Evolutionary conservation across 2,113 vertebrate genomes (phyloP), one percentile per base, ranked within the genome.

Genomic region (Rhinoderma darwinii): DNA sequence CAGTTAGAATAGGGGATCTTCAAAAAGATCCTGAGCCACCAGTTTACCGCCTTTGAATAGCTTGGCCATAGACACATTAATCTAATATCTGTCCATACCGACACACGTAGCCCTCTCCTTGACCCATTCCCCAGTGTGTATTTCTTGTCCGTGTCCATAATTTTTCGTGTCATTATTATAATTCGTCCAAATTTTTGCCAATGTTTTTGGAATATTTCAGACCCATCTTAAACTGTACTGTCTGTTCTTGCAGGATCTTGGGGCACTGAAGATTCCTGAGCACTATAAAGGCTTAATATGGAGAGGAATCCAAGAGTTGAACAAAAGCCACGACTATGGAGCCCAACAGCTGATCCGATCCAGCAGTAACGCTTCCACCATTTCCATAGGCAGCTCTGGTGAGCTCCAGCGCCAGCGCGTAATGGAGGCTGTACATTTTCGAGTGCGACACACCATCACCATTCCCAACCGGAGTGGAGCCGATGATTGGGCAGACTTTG

Each of bases 341-440:
- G 89, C 94, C 0, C 97, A 97, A 93, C 97, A 96, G 95, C 95
- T 98, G 2, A 92, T 98, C 82, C 97, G 97, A 87, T 96, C 97
- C 88, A 95, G 97, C 95, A 94, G 96, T 94, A 98, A 96, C 47
- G 95, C 96, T 39, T 92, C 97, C 63, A 94, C 94, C 77, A 94
- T 98, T 82, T 96, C 96, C 86, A 95, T 97, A 0, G 93, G 95
- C 35, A 88, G 94, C 2, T 91, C 97, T 0, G 98, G 97, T 0
- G 98, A 99, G 91, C 95, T 99, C 88, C 98, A 98, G 90, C 95
- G 98, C 32, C 98, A 99, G 92, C 96, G 98, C 0, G 97, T 99
- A 87, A 99, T 99, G 98, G 98, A 99, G 90, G 98, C 98, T 0
- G 98, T 99, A 88, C 98, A 99, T 47, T 99, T 99, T 91, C 95